Conservation (phyloP, 35 echinoderm and acorn worm species). For the Acanthaster planci region DNA sequence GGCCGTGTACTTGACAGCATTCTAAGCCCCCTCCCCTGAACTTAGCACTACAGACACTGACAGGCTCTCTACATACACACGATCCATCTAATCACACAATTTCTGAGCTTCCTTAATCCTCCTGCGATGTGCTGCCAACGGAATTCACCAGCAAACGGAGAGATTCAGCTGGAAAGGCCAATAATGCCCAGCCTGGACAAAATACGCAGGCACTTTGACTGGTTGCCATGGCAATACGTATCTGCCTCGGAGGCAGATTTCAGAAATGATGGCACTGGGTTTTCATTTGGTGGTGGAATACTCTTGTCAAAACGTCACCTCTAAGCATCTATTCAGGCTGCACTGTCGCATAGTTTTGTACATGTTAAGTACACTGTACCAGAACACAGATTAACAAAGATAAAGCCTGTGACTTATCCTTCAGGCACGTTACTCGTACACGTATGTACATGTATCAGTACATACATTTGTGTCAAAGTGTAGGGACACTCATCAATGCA, state of each 20-base stretch:
- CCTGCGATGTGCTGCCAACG: background rate
- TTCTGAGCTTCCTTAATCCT: background rate
- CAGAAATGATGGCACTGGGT: background rate
- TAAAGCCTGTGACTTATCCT: background rate
- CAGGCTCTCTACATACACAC: background rate
- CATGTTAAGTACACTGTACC: background rate
- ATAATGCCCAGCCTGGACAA: background rate
- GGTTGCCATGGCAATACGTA: constrained; percentile 6
- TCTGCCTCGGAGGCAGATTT: constrained; percentile 15
- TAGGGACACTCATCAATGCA: background rate
- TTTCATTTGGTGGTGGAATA: background rate
- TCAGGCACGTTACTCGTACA: background rate
- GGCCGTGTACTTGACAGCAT: background rate
- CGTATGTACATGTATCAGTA: background rate
- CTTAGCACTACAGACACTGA: background rate
- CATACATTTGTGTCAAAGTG: background rate
- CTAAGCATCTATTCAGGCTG: background rate
- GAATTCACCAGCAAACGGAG: background rate
- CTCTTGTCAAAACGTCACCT: background rate
- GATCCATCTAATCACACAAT: background rate
- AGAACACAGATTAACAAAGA: background rate
- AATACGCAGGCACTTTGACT: constrained; percentile 15
- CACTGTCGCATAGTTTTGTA: background rate
- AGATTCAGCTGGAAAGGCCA: background rate
- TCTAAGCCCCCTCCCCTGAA: background rate